Evolutionary conservation across 2,888 invertebrate species (phyloP).

Genomic region (Amiota mariae): DNA sequence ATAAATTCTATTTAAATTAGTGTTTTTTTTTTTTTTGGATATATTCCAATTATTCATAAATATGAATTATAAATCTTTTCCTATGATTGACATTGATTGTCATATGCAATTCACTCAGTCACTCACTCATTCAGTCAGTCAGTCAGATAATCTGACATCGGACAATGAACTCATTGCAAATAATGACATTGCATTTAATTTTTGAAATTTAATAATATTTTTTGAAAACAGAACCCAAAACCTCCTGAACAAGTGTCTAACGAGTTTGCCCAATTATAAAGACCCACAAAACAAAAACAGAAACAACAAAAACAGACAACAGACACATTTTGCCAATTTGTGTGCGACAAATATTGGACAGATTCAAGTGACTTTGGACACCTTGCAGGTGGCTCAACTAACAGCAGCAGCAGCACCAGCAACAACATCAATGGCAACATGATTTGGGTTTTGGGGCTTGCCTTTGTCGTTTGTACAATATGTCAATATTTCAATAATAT

Average conservation of each 20-base stretch:
- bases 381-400: slow-evolving; percentile 20
- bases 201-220: not conserved
- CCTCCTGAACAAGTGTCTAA: slow-evolving; percentile 2
- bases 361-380: not conserved
- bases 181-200: slow-evolving; percentile 24
- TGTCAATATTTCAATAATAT: slow-evolving; percentile 3
- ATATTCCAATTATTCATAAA: too few relatives aligned
- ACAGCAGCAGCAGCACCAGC: not conserved
- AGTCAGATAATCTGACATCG: not conserved
- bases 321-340: slow-evolving; percentile 19
- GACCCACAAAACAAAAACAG: not conserved
- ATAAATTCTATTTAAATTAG: too few relatives aligned
- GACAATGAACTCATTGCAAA: slow-evolving; percentile 30
- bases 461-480: not conserved
- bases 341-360: slow-evolving; percentile 8
- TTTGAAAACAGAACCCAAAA: too few relatives aligned
- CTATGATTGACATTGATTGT: slow-evolving; percentile 52
- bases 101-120: slow-evolving; percentile 46
- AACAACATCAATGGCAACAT: too few relatives aligned
- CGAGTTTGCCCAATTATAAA: not conserved
- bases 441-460: not conserved
- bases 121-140: not conserved
- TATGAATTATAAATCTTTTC: slow-evolving; percentile 13
- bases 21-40: too few relatives aligned
- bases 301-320: not conserved